Percentiles rank a stretch among this genome's conserved stretches.
Evolutionary conservation across 1,140 invertebrate species (phyloP).

Genomic region (Stegodyphus mimosarum): DNA sequence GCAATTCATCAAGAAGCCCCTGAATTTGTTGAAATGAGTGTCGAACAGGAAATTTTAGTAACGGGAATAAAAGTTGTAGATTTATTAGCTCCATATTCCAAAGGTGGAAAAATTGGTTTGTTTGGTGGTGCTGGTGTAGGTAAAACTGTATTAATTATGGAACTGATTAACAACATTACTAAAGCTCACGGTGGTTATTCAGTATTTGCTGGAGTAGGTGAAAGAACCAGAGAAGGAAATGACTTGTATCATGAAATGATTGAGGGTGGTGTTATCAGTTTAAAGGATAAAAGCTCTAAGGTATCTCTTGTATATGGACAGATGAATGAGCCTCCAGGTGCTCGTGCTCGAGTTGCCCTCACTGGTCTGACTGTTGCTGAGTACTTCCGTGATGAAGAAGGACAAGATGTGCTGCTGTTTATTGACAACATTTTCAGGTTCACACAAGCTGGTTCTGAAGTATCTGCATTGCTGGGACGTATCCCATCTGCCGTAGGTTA

Average conservation of each 20-base stretch:
- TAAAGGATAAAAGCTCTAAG: conserved; percentile 78
- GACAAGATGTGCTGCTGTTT: conserved; percentile 98
- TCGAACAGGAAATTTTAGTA: conserved; percentile 96
- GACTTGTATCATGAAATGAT: conserved; percentile 99
- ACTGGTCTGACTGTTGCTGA: conserved; percentile 94
- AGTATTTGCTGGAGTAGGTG: conserved; percentile 98
- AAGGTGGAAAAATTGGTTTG: conserved; percentile 98
- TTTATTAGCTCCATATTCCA: conserved; percentile 90
- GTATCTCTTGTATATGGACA: conserved; percentile 98
- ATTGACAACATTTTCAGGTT: conserved; percentile 99
- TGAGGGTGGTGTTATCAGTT: conserved; percentile 95
- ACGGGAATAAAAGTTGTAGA: conserved; percentile 99
- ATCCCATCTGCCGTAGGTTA: conserved; percentile 99
- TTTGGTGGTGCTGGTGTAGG: conserved; percentile 99
- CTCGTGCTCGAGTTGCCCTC: conserved; percentile 95
- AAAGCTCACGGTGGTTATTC: conserved; percentile 99
- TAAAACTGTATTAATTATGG: conserved; percentile 99
- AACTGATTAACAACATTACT: conserved; percentile 99
- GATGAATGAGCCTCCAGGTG: conserved; percentile 99
- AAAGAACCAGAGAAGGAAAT: conserved; percentile 98
- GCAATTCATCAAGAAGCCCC: conserved; percentile 97
- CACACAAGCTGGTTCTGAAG: conserved; percentile 99
- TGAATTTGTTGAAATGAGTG: conserved; percentile 97
- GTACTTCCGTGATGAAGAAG: conserved; percentile 99
- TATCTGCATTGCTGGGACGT: conserved; percentile 96